Percentiles rank a stretch among this genome's conserved stretches.
Evolutionary conservation across 2,888 invertebrate species (phyloP).

Genomic region (Drosophila testacea): DNA sequence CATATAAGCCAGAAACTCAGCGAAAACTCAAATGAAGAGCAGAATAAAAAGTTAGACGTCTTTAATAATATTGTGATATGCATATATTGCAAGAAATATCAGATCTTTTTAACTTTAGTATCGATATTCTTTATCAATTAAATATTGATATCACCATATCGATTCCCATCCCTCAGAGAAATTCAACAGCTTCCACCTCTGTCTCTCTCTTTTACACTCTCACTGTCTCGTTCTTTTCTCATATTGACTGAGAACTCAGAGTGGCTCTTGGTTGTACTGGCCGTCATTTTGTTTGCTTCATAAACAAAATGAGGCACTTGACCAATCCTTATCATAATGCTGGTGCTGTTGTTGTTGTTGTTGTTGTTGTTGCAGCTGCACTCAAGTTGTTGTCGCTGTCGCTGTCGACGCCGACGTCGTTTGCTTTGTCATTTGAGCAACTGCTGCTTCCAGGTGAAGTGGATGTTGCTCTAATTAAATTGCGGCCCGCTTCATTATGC

Average conservation of each 20-base stretch:
- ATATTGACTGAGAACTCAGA: slow-evolving; percentile 38
- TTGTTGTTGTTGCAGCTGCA: slow-evolving; percentile 34
- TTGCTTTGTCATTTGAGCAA: slow-evolving; percentile 73
- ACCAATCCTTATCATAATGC: slow-evolving; percentile 65
- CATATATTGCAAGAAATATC: too few species aligned
- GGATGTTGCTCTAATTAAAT: slow-evolving; percentile 75
- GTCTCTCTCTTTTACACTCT: neutral
- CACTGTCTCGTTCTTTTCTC: neutral
- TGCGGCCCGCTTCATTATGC: slow-evolving; percentile 70
- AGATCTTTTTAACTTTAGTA: too few species aligned
- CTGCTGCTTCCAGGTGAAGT: slow-evolving; percentile 65
- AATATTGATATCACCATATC: too few species aligned
- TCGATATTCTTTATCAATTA: too few species aligned
- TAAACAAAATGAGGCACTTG: slow-evolving; percentile 76
- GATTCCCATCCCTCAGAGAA: neutral
- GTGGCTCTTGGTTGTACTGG: slow-evolving; percentile 22
- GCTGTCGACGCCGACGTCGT: slow-evolving; percentile 29
- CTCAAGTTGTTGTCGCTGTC: slow-evolving; percentile 21
- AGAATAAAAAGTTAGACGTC: too few species aligned
- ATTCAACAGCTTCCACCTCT: slow-evolving; percentile 2
- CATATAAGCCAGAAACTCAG: too few species aligned
- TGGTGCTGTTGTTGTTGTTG: slow-evolving; percentile 22
- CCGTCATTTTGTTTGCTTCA: slow-evolving; percentile 67
- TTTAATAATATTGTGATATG: too few species aligned
- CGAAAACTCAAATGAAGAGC: too few species aligned